Percentiles rank a stretch among this genome's conserved stretches.
Evolutionary conservation across 2,888 invertebrate genomes (phyloP).

Genomic region (Metopia argyrocephala): DNA sequence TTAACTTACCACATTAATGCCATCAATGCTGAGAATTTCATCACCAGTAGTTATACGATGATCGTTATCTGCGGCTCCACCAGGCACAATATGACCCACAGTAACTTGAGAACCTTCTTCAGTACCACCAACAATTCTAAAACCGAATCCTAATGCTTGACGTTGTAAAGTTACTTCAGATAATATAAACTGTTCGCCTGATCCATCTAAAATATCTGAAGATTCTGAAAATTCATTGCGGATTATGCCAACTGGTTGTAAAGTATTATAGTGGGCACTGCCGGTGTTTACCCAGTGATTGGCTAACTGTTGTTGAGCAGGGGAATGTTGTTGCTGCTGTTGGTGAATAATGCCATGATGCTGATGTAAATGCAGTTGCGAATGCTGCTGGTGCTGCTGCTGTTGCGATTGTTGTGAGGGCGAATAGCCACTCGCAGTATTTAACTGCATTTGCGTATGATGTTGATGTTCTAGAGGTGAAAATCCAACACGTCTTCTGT

Average conservation of each 20-base stretch:
- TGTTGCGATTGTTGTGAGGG: constrained; percentile 66
- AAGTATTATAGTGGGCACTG: constrained; percentile 29
- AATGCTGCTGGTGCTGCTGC: constrained; percentile 70
- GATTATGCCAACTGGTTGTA: constrained; percentile 55
- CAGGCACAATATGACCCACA: constrained; percentile 97
- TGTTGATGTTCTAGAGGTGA: constrained; percentile 74
- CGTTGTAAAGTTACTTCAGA: constrained; percentile 86
- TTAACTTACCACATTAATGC: constrained; percentile 84
- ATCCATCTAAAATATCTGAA: constrained; percentile 58
- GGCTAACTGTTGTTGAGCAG: constrained; percentile 51
- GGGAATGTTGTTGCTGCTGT: constrained; percentile 49
- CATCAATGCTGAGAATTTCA: constrained; percentile 96
- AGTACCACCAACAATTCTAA: constrained; percentile 97
- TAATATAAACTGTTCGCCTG: constrained; percentile 72
- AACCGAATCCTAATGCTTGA: constrained; percentile 97
- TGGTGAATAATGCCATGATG: constrained; percentile 56
- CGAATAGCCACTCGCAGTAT: constrained; percentile 21
- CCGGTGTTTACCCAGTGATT: constrained; percentile 35
- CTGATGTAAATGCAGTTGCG: constrained; percentile 71
- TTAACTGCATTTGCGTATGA: constrained; percentile 44
- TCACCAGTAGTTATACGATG: constrained; percentile 94
- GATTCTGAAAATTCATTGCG: constrained; percentile 52
- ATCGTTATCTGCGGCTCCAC: constrained; percentile 95
- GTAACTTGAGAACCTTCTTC: constrained; percentile 98
- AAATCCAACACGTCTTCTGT: constrained; percentile 76